Conservation (phyloP, 2,888 invertebrate genomes). For the Quadroppia sp. region DNA sequence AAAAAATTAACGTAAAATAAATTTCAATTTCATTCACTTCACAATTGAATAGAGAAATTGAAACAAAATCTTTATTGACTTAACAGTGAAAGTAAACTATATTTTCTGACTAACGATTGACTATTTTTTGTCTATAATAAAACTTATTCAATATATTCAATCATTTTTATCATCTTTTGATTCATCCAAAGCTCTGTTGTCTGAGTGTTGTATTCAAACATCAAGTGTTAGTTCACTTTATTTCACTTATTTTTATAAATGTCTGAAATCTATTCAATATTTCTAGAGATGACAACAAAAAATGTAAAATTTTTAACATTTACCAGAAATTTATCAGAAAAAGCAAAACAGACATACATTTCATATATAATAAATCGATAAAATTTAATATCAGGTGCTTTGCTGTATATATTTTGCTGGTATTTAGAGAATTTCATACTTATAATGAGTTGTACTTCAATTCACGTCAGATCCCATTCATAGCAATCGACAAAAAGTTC, state of each 20-base stretch:
- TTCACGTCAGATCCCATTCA: slow-evolving; percentile 24
- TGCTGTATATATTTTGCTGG: neutral
- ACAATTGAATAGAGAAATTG: neutral
- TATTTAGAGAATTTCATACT: slow-evolving; percentile 15
- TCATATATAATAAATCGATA: slow-evolving; percentile 18
- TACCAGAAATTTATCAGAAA: neutral
- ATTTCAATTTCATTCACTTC: no score
- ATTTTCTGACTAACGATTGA: neutral
- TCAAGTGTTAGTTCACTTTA: neutral
- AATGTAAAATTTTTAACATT: neutral
- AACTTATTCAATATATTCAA: neutral
- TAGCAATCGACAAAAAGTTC: neutral
- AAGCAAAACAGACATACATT: neutral
- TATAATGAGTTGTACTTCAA: slow-evolving; percentile 34
- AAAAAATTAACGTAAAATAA: no score
- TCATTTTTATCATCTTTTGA: slow-evolving; percentile 16
- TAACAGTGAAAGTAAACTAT: neutral
- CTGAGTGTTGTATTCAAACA: neutral
- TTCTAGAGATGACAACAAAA: neutral
- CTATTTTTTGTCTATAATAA: slow-evolving; percentile 2
- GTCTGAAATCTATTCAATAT: neutral
- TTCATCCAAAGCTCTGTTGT: neutral
- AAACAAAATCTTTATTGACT: neutral
- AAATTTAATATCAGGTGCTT: slow-evolving; percentile 11
- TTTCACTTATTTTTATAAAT: neutral